Base-by-base conservation (phyloP, 2,797 vertebrate species). In the Malurus splendens region DNA sequence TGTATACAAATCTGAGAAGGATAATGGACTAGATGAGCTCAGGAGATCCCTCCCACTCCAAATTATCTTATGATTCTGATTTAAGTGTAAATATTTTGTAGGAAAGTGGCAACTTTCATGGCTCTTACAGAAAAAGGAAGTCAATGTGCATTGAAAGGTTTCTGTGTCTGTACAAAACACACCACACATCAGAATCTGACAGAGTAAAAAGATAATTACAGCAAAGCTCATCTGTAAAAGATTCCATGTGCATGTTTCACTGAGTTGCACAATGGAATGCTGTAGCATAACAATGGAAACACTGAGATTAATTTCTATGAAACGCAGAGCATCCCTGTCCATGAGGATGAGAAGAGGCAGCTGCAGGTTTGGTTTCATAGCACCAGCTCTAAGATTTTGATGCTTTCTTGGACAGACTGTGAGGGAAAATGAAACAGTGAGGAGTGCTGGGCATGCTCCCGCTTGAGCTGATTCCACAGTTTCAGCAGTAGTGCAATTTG, bases 191-290 rank as follows among this genome's bases (percentile, higher is more conserved):
- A 86, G 64, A 62, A 84, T 65, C 90, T 82, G 77, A 89, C 95
- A 61, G 57, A n/a, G 25, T 57, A 88, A 94, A 85, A 73, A 64
- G 86, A 42, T 41, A 90, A 93, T 94, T 92, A 84, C 23, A 67
- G 95, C 75, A 89, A 88, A 94, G 80, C 68, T 95, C 91, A 95
- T 95, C 91, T 93, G 91, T 84, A 93, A 94, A 92, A 94, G 90
- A 91, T 96, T 96, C 94, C 92, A 93, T 71, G 75, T 92, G 87
- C 77, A 74, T 27, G 78, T 91, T 95, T 95, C 94, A 95, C 95
- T 91, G 91, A 95, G 91, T 68, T 91, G 80, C 93, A 93, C 74
- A 82, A 78, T 23, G 78, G 92, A 96, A 95, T 91, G 86, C 85
- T 91, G 86, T 85, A 93, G 73, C 44, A 82, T 22, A 93, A 89